Evolutionary conservation across 2,113 vertebrate genomes (phyloP), one percentile per base, ranked within the genome.

Genomic region (Brienomyrus longianalis): DNA sequence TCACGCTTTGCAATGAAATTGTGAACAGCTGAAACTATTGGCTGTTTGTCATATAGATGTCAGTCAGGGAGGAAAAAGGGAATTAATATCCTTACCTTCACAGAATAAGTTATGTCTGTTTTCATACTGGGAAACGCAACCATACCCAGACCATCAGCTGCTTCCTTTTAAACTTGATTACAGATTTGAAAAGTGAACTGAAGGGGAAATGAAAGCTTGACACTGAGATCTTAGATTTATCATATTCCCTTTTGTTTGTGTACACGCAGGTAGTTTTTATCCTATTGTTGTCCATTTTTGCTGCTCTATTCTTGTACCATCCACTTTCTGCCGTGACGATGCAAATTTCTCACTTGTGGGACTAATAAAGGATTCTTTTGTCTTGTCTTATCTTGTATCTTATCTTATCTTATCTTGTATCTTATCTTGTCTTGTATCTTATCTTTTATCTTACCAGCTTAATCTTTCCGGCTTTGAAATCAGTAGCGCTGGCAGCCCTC

Each of bases 121-220:
- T 92, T 92, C 88, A 70, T 85, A 84, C 91, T 90, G 89, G 89
- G 89, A 51, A 89, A 77, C 62, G 90, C 48, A 54, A 17, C 87
- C 5, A 88, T 39, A 90, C 90, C 77, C 35, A 91, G 70, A 50
- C 91, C 51, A 8, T 4, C 89, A 54, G 21, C 91, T 80, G 77
- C 86, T 17, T 27, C 35, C 11, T 66, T 48, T 91, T 84, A 27
- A 31, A 27, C 85, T 90, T 39, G 59, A 66, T 90, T 80, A 80
- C 27, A 59, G 39, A 83, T 91, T 43, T 5, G 84, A 89, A 48
- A 89, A 74, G 70, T 31, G 8, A 87, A 11, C n/a, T n/a, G 80
- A 51, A 90, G 51, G 51, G 93, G 92, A 94, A 94, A 93, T 93
- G 54, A 94, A 92, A 89, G 88, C 91, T 92, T 66, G 35, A 39